Base-by-base conservation (phyloP, 2,113 vertebrate genomes). In the Ictalurus punctatus region DNA sequence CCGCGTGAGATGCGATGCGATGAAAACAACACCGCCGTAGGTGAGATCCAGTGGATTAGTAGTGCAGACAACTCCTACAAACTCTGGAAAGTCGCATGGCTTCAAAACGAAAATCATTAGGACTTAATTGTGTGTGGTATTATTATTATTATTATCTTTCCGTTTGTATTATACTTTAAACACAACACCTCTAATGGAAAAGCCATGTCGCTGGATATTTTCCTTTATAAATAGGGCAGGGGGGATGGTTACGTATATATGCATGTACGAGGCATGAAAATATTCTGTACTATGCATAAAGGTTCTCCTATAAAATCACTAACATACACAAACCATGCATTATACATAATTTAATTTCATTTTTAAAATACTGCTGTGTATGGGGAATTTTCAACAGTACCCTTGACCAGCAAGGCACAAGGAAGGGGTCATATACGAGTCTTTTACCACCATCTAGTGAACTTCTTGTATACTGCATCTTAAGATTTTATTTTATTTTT, bases 1-100 rank as follows among this genome's bases (percentile, higher is more conserved):
- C 96, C 95, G 91, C 96, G 96, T 96, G 96, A 96, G 93, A 30
- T 88, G 10, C 40, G 65, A 91, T 96, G 96, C 96, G 93, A 30
- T 88, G 10, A 86, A 89, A 91, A 91, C 89, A 90, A 73, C 89
- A 91, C 48, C 59, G 63, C 79, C 79, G n/a, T 82, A 34, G 81
- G 83, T 74, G 87, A 89, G 87, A 89, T 78, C 91, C 59, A 86
- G 92, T 88, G 90, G 90, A 91, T 92, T 52, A 10, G 9, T 92
- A 89, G 87, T 54, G 74, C 90, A 52, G 54, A 88, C 87, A 87
- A 44, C 88, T 90, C 83, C 63, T 86, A 85, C 76, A 40, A 90
- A 87, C 25, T 79, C 79, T 73, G 86, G 65, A 92, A 91, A 90
- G 85, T 90, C 59, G 73, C 88, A 56, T 87, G 82, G 12, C 25